Percentiles rank a stretch among this genome's conserved stretches.
Evolutionary conservation across 2,797 vertebrate genomes (phyloP).

Genomic region (Darevskia mixta): DNA sequence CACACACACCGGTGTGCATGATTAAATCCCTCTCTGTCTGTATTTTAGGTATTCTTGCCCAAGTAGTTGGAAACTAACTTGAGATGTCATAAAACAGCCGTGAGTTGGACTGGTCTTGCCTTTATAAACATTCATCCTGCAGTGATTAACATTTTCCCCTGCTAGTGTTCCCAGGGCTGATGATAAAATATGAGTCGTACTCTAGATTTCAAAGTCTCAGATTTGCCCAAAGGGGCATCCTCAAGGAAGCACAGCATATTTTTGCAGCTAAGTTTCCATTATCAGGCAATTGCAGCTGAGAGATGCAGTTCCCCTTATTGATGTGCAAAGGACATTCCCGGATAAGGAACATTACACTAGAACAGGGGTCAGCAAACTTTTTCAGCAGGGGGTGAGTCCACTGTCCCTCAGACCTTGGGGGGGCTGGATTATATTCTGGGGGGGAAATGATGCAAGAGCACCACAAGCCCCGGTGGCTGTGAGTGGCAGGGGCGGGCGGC

Average conservation of each 20-base stretch:
- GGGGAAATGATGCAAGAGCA: too few species aligned
- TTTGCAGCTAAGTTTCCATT: background rate
- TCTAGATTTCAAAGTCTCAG: background rate
- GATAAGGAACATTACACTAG: too few species aligned
- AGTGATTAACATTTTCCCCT: background rate
- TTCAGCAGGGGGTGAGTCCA: too few species aligned
- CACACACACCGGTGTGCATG: conserved; percentile 23
- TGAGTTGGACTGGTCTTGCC: background rate
- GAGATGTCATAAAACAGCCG: background rate
- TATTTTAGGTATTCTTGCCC: background rate
- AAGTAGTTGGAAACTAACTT: background rate
- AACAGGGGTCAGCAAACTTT: too few species aligned
- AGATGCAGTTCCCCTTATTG: background rate
- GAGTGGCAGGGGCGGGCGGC: too few species aligned
- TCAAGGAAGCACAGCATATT: background rate
- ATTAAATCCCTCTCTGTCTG: background rate
- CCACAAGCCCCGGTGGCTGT: too few species aligned
- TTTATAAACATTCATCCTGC: background rate
- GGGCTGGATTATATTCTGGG: too few species aligned
- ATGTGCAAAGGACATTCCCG: background rate
- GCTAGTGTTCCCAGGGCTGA: too few species aligned
- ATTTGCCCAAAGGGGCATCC: background rate
- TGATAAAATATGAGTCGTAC: background rate
- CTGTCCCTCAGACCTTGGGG: too few species aligned
- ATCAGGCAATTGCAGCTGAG: background rate